Conservation (phyloP, 2,797 vertebrate genomes). For the Xenentodon cancila region DNA sequence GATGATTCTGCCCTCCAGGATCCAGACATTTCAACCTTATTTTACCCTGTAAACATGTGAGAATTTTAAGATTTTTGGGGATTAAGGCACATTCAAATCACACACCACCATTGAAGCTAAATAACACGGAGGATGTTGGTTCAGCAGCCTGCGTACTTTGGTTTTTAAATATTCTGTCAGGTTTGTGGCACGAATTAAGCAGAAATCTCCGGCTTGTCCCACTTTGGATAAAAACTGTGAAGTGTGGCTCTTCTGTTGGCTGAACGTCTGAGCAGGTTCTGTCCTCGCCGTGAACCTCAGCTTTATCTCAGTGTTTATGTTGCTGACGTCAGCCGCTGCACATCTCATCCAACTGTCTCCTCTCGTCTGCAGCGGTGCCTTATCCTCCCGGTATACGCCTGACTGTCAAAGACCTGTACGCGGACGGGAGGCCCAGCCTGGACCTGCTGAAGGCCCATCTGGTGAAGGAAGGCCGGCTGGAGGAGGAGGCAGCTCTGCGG, state of each 20-base stretch:
- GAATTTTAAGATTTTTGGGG: too few relatives aligned
- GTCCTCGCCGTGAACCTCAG: conserved; percentile 6
- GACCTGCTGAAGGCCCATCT: conserved; percentile 94
- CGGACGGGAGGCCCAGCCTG: conserved; percentile 90
- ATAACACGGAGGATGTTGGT: not conserved
- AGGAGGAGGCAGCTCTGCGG: conserved; percentile 93
- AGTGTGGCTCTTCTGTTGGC: not conserved
- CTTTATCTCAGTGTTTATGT: not conserved
- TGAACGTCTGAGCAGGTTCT: not conserved
- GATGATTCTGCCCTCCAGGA: not conserved
- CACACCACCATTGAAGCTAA: not conserved
- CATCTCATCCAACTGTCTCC: not conserved
- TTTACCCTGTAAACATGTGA: not conserved
- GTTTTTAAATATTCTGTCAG: not conserved
- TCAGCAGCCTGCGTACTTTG: not conserved
- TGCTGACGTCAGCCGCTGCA: not conserved
- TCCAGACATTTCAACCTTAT: too few relatives aligned
- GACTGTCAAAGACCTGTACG: conserved; percentile 91
- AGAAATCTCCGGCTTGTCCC: not conserved
- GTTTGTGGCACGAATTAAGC: not conserved
- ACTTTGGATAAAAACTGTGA: not conserved
- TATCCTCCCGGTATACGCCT: conserved; percentile 93
- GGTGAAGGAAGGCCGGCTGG: conserved; percentile 95
- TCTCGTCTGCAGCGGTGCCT: conserved; percentile 86
- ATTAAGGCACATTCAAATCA: not conserved